Evolutionary conservation across 2,113 vertebrate species (phyloP), one percentile per base, ranked within the genome.

Genomic region (Engystomops pustulosus): DNA sequence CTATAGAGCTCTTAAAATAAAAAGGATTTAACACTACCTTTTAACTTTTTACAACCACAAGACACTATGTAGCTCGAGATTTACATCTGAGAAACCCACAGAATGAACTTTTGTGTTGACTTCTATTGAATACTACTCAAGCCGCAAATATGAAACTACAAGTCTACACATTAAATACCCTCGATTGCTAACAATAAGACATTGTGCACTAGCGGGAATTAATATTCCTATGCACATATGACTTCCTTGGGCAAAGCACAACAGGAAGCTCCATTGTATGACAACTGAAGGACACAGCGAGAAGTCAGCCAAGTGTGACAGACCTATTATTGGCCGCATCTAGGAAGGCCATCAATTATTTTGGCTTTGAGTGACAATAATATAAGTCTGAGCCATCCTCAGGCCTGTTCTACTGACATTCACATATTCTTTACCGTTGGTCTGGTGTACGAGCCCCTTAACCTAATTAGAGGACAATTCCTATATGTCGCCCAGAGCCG

Each of bases 251-350:
- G 17, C 23, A 75, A 18, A 36, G 49, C 47, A 38, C 18, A 36
- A 77, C 30, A 76, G 49, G 74, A 77, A 77, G 30, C 53, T 55
- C 30, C 2, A 77, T 77, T 77, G 47, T 76, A 18, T 36, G 15
- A 15, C 49, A 14, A n/a, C 8, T 23, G 20, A 58, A 77, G 27
- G 8, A 58, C 49, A 58, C 74, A 55, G 45, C 49, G 58, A 53
- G 72, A 76, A 76, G 72, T 15, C 47, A 60, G 4, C 9, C 8
- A 38, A 76, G 32, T 77, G 74, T 53, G 34, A 77, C 74, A 77
- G 18, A 38, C 25, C 49, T 58, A 77, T 58, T 47, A 47, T 30
- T 65, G 17, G 74, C 25, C n/a, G 55, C 47, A 23, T 23, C 49
- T 25, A 41, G 6, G 15, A 62, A 36, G 53, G 15, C 18, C 76